phyloP scores from a whole-genome alignment of 35 echinoderm and acorn worm species.

The Strongylocentrotus purpuratus region DNA sequence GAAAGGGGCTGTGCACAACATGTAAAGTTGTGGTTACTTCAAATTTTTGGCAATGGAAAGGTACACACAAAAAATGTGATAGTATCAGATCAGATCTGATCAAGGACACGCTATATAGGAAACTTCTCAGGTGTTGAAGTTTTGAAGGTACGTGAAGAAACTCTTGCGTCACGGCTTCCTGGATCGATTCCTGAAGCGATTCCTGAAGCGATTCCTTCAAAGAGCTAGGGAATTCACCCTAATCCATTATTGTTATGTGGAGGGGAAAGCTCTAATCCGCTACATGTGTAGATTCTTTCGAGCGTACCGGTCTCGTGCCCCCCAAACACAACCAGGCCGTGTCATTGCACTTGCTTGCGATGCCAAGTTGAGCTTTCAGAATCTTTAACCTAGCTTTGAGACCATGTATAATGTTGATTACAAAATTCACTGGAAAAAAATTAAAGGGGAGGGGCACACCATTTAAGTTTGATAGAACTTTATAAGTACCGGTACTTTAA shows the following conservation, averaged over 20 bases:
- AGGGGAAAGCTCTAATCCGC: conserved; percentile 2
- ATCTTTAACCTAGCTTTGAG: neutral
- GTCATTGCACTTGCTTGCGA: neutral
- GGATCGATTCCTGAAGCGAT: neutral
- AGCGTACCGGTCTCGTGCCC: neutral
- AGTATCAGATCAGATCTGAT: neutral
- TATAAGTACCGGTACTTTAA: no score
- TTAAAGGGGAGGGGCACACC: neutral
- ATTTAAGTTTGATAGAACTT: neutral
- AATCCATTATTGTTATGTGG: neutral
- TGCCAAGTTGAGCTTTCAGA: neutral
- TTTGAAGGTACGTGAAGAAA: neutral
- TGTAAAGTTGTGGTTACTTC: neutral
- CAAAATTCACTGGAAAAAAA: no score
- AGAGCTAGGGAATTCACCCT: neutral
- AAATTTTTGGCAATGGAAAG: neutral
- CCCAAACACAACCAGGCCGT: neutral
- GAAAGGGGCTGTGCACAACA: no score
- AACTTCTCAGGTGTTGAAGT: neutral
- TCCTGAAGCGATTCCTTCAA: neutral
- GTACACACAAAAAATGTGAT: neutral
- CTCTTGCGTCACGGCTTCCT: neutral
- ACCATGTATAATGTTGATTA: no score
- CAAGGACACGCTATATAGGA: neutral
- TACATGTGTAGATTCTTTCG: neutral